These are phyloP conservation scores for Poeciliopsis infans DNA, from an alignment of 2,797 vertebrate species.

Conservation along the genomic window DNA sequence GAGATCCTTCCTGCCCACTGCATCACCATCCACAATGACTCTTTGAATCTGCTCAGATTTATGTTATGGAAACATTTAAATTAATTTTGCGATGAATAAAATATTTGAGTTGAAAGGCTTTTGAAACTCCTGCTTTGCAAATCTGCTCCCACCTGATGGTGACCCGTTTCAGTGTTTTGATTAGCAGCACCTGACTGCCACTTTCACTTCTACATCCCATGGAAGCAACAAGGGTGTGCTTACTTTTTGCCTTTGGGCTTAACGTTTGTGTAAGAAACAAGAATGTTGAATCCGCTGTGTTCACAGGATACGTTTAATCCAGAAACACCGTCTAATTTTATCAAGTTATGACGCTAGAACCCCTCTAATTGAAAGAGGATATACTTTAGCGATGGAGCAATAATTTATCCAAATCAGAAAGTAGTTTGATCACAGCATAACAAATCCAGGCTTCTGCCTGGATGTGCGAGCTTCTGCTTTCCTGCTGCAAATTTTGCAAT, in stretches of 20 bases:
- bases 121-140: neutral
- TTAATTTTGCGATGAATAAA: neutral
- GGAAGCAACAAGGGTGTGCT: neutral
- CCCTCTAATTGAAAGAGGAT: neutral
- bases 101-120: neutral
- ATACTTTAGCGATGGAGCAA: slow-evolving; percentile 2
- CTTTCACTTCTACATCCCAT: neutral
- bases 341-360: neutral
- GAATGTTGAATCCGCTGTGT: neutral
- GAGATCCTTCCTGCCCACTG: neutral
- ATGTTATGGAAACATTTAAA: neutral
- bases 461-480: slow-evolving; percentile 33
- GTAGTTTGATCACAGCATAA: slow-evolving; percentile 3
- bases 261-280: neutral
- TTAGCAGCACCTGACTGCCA: neutral
- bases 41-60: neutral
- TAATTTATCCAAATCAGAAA: slow-evolving; percentile 29
- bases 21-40: neutral
- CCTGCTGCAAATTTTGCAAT: slow-evolving; percentile 58
- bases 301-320: neutral
- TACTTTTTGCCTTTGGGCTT: neutral
- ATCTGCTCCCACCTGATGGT: neutral
- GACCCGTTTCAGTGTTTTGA: neutral
- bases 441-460: slow-evolving; percentile 42
- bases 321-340: neutral